Conservation (phyloP, 2,888 invertebrate genomes). For the Drosophila meridiana region DNA sequence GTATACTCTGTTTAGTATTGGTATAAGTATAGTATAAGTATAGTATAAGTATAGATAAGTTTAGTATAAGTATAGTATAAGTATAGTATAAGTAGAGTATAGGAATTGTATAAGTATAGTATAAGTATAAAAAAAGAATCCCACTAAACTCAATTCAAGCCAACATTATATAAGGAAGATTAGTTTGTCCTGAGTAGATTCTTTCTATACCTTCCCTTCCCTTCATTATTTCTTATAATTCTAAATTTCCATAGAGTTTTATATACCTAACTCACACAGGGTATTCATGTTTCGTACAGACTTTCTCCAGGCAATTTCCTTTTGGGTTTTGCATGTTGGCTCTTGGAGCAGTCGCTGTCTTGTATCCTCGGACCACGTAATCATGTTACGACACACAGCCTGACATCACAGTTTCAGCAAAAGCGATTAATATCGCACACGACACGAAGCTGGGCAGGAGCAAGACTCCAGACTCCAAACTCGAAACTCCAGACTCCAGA, state of each 20-base stretch:
- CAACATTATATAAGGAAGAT: neutral
- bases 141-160: neutral
- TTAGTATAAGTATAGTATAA: no score
- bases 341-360: conserved; percentile 10
- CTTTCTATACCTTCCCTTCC: no score
- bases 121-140: no score
- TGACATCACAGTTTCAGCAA: conserved; percentile 82
- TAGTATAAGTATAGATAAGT: no score
- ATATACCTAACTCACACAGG: neutral
- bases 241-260: neutral
- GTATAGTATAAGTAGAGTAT: no score
- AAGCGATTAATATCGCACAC: conserved; percentile 83
- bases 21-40: no score
- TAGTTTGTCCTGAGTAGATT: neutral
- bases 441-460: conserved; percentile 54
- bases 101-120: no score
- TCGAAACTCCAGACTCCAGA: conserved; percentile 5
- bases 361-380: conserved; percentile 73
- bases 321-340: conserved; percentile 22
- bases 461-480: conserved; percentile 16
- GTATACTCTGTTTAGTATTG: no score
- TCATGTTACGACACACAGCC: conserved; percentile 81
- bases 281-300: conserved; percentile 11
- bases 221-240: no score
- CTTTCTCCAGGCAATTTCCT: conserved; percentile 16